Evolutionary conservation across 2,113 vertebrate genomes (phyloP).

Genomic region (Dicentrarchus labrax): DNA sequence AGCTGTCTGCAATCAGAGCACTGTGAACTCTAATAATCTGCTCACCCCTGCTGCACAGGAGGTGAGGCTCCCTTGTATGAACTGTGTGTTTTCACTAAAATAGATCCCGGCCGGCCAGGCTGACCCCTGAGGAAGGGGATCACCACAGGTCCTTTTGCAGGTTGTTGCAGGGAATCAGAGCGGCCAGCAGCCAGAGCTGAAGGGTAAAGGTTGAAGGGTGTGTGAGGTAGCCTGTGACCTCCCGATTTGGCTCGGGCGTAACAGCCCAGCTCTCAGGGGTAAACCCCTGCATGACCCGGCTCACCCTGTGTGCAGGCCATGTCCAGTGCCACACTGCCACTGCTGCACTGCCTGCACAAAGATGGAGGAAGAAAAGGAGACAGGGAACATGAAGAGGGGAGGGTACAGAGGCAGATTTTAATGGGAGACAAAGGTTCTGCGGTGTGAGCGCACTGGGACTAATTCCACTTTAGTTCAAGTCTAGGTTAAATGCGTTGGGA

Average conservation of each 20-base stretch:
- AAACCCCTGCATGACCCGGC: slow-evolving; percentile 65
- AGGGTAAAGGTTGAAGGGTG: slow-evolving; percentile 73
- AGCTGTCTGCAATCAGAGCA: slow-evolving; percentile 52
- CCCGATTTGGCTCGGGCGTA: slow-evolving; percentile 67
- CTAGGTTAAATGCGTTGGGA: slow-evolving; percentile 88
- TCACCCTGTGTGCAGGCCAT: slow-evolving; percentile 32
- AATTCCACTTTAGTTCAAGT: slow-evolving; percentile 90
- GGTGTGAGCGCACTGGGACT: slow-evolving; percentile 78
- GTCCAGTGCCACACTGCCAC: slow-evolving; percentile 27
- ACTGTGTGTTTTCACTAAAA: slow-evolving; percentile 77
- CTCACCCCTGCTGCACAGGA: slow-evolving; percentile 44
- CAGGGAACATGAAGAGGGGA: slow-evolving; percentile 12
- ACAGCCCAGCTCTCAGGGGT: slow-evolving; percentile 42
- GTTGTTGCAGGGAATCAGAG: slow-evolving; percentile 69
- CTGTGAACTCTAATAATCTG: slow-evolving; percentile 54
- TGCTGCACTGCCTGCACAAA: slow-evolving; percentile 22
- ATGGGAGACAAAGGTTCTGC: slow-evolving; percentile 59
- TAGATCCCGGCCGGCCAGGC: slow-evolving; percentile 57
- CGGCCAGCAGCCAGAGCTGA: slow-evolving; percentile 20
- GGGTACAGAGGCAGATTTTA: slow-evolving; percentile 44
- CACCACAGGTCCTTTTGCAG: slow-evolving; percentile 62
- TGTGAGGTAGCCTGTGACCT: slow-evolving; percentile 74
- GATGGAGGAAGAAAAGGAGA: slow-evolving; percentile 31
- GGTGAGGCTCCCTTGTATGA: slow-evolving; percentile 46
- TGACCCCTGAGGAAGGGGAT: slow-evolving; percentile 62